Percentiles rank a stretch among this genome's conserved stretches.
phyloP scores from a whole-genome alignment of 2,888 invertebrate genomes.

The Drosophila buzzatii region DNA sequence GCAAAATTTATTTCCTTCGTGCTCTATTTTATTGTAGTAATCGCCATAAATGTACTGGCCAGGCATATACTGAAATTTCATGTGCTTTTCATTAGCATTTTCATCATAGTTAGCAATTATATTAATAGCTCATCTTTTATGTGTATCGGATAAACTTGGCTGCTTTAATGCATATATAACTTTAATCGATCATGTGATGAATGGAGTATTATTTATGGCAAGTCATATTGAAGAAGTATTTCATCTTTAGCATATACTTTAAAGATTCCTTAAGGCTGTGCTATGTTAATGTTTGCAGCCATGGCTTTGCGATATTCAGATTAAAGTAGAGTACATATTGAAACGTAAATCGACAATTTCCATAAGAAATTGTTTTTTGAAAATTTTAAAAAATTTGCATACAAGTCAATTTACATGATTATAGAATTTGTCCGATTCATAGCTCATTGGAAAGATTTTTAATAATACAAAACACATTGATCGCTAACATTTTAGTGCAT shows the following conservation, averaged over 20 bases:
- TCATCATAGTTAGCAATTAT: slow-evolving; percentile 1
- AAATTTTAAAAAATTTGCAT: neutral
- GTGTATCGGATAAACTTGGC: neutral
- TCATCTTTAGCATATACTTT: too few relatives aligned
- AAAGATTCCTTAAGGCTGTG: too few relatives aligned
- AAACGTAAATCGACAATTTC: neutral
- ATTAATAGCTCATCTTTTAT: neutral
- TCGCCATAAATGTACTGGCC: neutral
- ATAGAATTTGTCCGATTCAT: neutral
- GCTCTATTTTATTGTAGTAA: slow-evolving; percentile 6
- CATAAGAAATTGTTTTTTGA: neutral
- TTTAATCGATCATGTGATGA: neutral
- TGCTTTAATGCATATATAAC: neutral
- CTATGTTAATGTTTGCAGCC: too few relatives aligned
- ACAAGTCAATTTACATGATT: neutral
- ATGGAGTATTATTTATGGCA: too few relatives aligned
- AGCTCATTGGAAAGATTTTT: neutral
- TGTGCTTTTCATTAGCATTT: slow-evolving; percentile 6
- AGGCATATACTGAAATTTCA: neutral
- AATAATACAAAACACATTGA: slow-evolving; percentile 9
- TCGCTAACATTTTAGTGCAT: slow-evolving; percentile 24
- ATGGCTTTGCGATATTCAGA: neutral
- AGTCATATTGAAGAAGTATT: too few relatives aligned
- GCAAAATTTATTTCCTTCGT: neutral
- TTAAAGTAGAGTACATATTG: neutral